Conservation (phyloP, 2,113 vertebrate genomes). For the Paratilapia polleni region DNA sequence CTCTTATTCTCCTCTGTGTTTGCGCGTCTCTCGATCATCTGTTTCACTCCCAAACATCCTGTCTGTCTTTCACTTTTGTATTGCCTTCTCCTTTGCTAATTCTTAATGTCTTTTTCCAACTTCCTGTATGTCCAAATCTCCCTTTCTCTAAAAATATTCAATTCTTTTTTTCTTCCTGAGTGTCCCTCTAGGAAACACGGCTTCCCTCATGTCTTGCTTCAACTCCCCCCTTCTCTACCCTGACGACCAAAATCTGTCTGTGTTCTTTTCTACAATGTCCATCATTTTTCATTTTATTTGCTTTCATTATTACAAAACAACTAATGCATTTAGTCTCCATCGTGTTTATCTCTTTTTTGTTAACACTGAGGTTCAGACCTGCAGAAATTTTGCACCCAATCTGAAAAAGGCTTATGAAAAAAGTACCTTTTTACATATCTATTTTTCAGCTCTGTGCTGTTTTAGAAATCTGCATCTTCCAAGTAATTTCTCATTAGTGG, state of each 20-base stretch:
- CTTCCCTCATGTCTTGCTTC: neutral
- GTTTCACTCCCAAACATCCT: neutral
- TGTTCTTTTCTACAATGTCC: neutral
- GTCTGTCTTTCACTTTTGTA: neutral
- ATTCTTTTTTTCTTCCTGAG: neutral
- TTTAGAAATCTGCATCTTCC: neutral
- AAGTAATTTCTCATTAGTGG: neutral
- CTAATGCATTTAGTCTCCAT: neutral
- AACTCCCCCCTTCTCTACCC: neutral
- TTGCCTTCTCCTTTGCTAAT: neutral
- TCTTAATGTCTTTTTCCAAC: neutral
- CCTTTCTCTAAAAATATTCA: neutral
- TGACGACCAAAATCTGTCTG: neutral
- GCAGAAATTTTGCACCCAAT: neutral
- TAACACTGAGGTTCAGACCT: neutral
- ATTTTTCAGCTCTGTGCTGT: neutral
- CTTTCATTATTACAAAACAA: neutral
- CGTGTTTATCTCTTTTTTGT: neutral
- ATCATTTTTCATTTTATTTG: neutral
- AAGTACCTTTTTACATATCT: neutral
- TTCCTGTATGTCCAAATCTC: neutral
- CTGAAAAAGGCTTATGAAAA: neutral
- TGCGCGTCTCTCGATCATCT: neutral
- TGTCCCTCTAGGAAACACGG: neutral
- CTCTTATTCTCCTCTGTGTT: conserved; percentile 40